Evolutionary conservation across 2,797 vertebrate species (phyloP).

Genomic region (Urosaurus nigricauda): DNA sequence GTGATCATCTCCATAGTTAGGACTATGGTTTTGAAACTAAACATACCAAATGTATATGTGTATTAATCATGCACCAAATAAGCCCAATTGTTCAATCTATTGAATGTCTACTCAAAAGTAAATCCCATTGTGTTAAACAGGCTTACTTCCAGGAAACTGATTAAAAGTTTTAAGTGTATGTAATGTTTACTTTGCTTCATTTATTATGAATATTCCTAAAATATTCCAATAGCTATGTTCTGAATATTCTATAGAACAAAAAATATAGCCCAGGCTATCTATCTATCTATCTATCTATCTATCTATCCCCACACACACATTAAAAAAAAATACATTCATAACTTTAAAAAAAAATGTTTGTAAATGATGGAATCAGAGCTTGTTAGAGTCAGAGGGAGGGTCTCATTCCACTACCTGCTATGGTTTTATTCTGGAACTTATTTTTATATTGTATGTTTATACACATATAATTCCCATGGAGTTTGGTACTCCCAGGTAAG

Average conservation of each 20-base stretch:
- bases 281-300: too few relatives aligned
- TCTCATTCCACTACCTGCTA: too few relatives aligned
- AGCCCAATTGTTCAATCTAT: background rate
- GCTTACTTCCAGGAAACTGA: background rate
- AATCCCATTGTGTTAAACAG: background rate
- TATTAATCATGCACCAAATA: background rate
- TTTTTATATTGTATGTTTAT: too few relatives aligned
- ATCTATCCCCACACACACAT: background rate
- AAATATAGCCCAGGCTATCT: background rate
- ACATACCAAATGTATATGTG: background rate
- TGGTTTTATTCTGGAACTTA: background rate
- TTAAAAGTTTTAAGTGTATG: background rate
- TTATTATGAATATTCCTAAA: too few relatives aligned
- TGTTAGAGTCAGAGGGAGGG: background rate
- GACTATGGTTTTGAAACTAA: background rate
- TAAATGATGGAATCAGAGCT: background rate
- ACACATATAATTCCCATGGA: too few relatives aligned
- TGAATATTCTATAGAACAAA: background rate
- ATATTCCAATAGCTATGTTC: background rate
- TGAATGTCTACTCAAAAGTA: background rate
- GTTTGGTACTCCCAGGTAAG: too few relatives aligned
- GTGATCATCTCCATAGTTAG: too few relatives aligned
- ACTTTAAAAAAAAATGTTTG: background rate
- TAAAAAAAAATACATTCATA: background rate
- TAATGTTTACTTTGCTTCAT: too few relatives aligned